Conservation (phyloP, 2,113 vertebrate species). For the Seriola aureovittata region DNA sequence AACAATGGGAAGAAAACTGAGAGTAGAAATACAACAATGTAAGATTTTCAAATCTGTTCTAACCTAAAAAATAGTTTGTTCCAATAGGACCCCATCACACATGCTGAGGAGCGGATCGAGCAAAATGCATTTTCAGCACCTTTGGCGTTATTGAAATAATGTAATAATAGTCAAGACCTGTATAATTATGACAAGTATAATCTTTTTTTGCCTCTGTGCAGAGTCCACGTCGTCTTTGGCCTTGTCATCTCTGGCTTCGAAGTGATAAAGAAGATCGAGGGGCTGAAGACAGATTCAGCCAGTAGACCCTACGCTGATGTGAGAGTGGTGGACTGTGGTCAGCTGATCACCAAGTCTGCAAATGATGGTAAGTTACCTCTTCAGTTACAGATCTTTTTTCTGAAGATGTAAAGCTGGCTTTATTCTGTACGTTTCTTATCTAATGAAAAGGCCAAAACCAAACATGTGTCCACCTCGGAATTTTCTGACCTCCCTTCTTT, state of each 20-base stretch:
- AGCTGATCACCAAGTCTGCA: slow-evolving; percentile 91
- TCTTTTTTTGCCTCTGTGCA: slow-evolving; percentile 68
- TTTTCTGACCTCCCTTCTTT: background rate
- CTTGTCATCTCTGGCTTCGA: slow-evolving; percentile 97
- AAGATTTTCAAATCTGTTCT: too few relatives aligned
- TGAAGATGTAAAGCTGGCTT: background rate
- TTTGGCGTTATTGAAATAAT: background rate
- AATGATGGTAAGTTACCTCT: slow-evolving; percentile 87
- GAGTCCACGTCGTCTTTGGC: slow-evolving; percentile 98
- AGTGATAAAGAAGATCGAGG: slow-evolving; percentile 96
- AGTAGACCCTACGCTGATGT: slow-evolving; percentile 98
- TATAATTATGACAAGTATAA: background rate
- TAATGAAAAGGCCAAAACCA: background rate
- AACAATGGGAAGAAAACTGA: too few relatives aligned
- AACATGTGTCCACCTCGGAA: background rate
- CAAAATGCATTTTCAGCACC: background rate
- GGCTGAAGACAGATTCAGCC: slow-evolving; percentile 95
- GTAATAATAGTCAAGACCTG: background rate
- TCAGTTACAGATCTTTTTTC: background rate
- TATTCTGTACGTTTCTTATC: background rate
- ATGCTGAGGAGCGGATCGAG: background rate
- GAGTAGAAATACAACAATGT: too few relatives aligned
- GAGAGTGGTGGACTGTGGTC: slow-evolving; percentile 95
- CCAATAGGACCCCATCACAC: background rate
- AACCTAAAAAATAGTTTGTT: background rate